Evolutionary conservation across 1,140 invertebrate species (phyloP), one percentile per base, ranked within the genome.

Genomic region (Drosophila kanapiae): DNA sequence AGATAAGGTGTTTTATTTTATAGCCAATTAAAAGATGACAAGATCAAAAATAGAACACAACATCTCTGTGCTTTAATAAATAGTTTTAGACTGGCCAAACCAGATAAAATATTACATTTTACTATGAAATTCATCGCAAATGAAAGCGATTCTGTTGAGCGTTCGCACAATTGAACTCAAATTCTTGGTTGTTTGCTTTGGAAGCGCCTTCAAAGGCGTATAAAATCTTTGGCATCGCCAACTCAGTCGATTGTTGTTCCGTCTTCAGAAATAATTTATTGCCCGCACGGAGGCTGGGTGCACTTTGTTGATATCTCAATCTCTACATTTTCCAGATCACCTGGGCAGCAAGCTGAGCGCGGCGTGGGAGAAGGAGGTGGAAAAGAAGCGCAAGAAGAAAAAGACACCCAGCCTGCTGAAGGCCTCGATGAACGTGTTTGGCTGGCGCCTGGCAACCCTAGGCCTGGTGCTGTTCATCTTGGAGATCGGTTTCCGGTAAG

Each of bases 401-500:
- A 91, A 92, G 54, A 67, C 75, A 29, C 91, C 91, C 37, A 92
- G 85, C 67, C 62, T 92, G 47, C 58, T 91, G 35, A 80, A 78
- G 54, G 91, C 87, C 40, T 79, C 78, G 37, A 69, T 91, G 63
- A 63, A 67, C 65, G 91, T 92, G 8, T 92, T 92, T 42, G 91
- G 91, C 51, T 88, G 67, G 71, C 82, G 84, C 65, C 87, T 92
- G 59, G 83, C 88, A 11, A 23, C 49, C 13, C 67, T 92, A n/a
- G 91, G 91, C 16, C 61, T 85, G 35, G 75, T 85, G 11, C 70
- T 92, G 51, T 91, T 92, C 51, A 75, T 88, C 56, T 23, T 92
- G 49, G 91, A 92, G 84, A 78, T 92, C 61, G 91, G 91, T 61
- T 82, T 92, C 69, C 91, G 91, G 91, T 92, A 85, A 85, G 86